These are phyloP conservation scores for Astreopora myriophthalma DNA, from an alignment of 64 coral and sea anemone species.

Conservation along the genomic window DNA sequence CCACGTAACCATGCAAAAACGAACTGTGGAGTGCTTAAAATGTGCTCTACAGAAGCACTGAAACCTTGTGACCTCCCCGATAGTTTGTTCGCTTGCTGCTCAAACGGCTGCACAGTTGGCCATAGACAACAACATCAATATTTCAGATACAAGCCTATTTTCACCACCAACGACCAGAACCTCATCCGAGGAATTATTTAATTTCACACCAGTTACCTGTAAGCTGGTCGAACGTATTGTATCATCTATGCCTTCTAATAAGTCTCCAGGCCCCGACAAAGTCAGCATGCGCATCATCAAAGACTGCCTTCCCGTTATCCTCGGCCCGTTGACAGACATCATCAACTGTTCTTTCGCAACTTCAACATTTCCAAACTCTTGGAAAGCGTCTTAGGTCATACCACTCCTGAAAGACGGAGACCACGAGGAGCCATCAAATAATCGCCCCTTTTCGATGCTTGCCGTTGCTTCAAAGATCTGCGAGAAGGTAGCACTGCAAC, in stretches of 20 bases:
- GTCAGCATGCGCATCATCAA: not conserved
- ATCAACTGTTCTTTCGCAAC: not conserved
- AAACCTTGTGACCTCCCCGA: too few relatives aligned
- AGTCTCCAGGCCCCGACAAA: constrained; percentile 30
- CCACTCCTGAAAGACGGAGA: constrained; percentile 41
- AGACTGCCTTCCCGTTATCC: not conserved
- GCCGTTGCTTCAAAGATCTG: constrained; percentile 34
- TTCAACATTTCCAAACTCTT: not conserved
- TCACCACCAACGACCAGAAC: not conserved
- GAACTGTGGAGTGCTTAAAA: too few relatives aligned
- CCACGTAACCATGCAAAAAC: too few relatives aligned
- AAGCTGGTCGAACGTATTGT: not conserved
- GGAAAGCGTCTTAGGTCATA: constrained; percentile 30
- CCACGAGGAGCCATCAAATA: not conserved
- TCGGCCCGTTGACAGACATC: not conserved
- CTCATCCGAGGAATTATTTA: constrained; percentile 9
- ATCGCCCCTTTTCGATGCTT: not conserved
- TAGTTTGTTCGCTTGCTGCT: too few relatives aligned
- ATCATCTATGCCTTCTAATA: constrained; percentile 6
- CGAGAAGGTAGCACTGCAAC: constrained; percentile 4
- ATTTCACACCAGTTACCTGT: not conserved
- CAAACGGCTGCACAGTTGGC: not conserved
- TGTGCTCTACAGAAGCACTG: too few relatives aligned
- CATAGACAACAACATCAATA: not conserved
- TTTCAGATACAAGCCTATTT: not conserved